Evolutionary conservation across 2,113 vertebrate species (phyloP).

Genomic region (Microcebus griseorufus): DNA sequence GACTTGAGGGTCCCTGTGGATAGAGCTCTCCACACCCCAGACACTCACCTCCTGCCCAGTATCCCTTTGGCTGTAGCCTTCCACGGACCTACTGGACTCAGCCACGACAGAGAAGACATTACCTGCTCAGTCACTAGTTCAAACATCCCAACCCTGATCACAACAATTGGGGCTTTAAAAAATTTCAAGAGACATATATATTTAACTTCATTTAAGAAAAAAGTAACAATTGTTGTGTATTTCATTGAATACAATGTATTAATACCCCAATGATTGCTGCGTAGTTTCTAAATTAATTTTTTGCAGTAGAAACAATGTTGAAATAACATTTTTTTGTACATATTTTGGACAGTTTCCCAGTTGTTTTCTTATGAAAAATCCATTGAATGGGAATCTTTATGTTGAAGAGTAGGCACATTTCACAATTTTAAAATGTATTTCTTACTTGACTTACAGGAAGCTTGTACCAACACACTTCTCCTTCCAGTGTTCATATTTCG

Average conservation of each 20-base stretch:
- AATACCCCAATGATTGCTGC: background rate
- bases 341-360: background rate
- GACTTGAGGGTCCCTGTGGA: background rate
- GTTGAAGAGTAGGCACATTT: background rate
- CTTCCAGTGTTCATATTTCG: background rate
- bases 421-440: background rate
- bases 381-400: background rate
- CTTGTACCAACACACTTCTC: background rate
- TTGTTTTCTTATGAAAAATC: background rate
- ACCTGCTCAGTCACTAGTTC: background rate
- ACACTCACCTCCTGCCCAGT: no score
- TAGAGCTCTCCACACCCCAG: no score
- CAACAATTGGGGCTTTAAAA: background rate
- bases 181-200: background rate
- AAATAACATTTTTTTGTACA: background rate
- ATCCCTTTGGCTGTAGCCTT: background rate
- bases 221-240: no score
- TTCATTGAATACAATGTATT: background rate
- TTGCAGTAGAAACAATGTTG: background rate
- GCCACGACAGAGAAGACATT: background rate
- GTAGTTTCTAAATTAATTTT: background rate
- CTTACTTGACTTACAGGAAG: background rate
- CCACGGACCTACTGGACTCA: background rate
- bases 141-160: background rate
- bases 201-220: background rate